A percentile compares a stretch with the other conserved stretches of the same genome.
Evolutionary conservation across 2,888 invertebrate species (phyloP).

Genomic region (Aphrophora alni): DNA sequence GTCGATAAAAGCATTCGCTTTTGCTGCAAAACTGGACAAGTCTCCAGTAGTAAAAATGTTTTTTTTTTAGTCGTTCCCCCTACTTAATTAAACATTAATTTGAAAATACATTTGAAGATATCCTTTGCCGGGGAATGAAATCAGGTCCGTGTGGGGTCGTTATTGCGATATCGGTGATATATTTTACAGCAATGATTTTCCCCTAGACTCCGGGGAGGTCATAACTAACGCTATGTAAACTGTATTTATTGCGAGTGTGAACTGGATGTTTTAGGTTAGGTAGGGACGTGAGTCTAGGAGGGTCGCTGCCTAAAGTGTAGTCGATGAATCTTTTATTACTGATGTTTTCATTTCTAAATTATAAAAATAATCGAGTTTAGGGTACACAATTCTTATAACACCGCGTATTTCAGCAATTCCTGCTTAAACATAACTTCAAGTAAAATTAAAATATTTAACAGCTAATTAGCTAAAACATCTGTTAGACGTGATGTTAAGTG

Average conservation of each 20-base stretch:
- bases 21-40: neutral
- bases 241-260: neutral
- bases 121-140: neutral
- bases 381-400: too few species aligned
- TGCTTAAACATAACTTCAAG: too few species aligned
- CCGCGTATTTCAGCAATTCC: too few species aligned
- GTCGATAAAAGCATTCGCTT: neutral
- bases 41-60: neutral
- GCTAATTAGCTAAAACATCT: too few species aligned
- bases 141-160: neutral
- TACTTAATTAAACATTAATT: neutral
- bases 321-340: too few species aligned
- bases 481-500: too few species aligned
- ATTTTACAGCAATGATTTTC: slow-evolving; percentile 2
- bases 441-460: too few species aligned
- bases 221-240: neutral
- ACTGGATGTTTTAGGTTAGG: neutral
- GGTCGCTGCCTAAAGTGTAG: too few species aligned
- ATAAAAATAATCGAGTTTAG: too few species aligned
- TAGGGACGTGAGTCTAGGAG: neutral
- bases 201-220: neutral
- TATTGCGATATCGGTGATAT: neutral
- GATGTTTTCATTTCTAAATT: too few species aligned
- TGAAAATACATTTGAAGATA: neutral
- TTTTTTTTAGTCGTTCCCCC: neutral